Evolutionary conservation across 1,140 invertebrate genomes (phyloP).

Genomic region (Asobara japonica): DNA sequence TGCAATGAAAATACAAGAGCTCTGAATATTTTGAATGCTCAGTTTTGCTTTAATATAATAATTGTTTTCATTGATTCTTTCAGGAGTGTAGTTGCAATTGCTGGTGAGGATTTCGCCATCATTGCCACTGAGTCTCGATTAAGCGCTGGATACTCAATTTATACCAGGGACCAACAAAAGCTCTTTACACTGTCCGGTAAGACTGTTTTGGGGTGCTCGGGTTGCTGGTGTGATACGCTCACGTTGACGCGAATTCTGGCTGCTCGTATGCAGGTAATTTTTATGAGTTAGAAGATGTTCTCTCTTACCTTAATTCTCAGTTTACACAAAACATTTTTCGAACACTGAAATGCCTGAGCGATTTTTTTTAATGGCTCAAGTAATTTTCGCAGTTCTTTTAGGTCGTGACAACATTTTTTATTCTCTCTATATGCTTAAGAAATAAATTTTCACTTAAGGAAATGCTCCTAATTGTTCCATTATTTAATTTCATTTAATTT

Average conservation of each 20-base stretch:
- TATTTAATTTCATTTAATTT: constrained; percentile 30
- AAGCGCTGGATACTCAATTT: constrained; percentile 90
- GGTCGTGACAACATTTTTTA: too few species aligned
- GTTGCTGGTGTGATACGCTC: constrained; percentile 98
- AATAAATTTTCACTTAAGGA: background rate
- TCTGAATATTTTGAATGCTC: too few species aligned
- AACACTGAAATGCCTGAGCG: background rate
- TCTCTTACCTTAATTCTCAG: background rate
- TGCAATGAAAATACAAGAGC: too few species aligned
- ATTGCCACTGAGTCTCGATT: constrained; percentile 91
- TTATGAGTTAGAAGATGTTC: background rate
- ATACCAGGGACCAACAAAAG: constrained; percentile 88
- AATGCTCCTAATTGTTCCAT: background rate
- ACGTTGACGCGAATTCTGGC: constrained; percentile 88
- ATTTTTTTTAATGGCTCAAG: background rate
- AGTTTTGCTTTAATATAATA: background rate
- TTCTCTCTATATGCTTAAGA: too few species aligned
- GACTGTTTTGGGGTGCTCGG: constrained; percentile 89
- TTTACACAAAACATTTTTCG: constrained; percentile 29
- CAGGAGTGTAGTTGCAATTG: constrained; percentile 90
- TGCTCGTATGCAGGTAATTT: constrained; percentile 82
- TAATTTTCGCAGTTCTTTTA: too few species aligned
- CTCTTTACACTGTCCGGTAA: constrained; percentile 80
- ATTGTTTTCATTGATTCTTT: constrained; percentile 34
- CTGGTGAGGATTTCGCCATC: constrained; percentile 77